Evolutionary conservation across 2,113 vertebrate species (phyloP).

Genomic region (Mugil cephalus): DNA sequence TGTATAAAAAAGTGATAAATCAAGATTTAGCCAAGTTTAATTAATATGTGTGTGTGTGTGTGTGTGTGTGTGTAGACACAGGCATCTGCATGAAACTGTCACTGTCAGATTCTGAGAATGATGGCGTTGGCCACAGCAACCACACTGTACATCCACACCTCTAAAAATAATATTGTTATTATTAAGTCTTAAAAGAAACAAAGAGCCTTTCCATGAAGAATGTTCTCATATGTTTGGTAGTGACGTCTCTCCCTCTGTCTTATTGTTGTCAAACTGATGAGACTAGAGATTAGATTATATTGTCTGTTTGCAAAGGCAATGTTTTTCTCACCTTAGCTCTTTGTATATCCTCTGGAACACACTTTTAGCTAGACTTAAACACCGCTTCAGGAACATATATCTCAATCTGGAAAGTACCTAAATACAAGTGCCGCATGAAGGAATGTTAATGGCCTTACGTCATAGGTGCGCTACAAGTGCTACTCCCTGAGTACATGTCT

Average conservation of each 20-base stretch:
- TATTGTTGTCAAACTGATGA: slow-evolving; percentile 1
- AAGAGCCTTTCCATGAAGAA: too few relatives aligned
- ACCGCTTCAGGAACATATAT: too few relatives aligned
- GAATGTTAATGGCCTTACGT: neutral
- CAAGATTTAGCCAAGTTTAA: neutral
- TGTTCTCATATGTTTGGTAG: too few relatives aligned
- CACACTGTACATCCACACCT: neutral
- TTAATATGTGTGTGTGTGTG: too few relatives aligned
- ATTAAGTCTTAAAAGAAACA: too few relatives aligned
- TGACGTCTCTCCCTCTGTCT: neutral
- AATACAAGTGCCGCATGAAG: slow-evolving; percentile 1
- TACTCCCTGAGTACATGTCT: slow-evolving; percentile 9
- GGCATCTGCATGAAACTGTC: neutral
- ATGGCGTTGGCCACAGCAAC: neutral
- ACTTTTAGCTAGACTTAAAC: too few relatives aligned
- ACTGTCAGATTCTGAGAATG: neutral
- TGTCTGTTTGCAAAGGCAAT: slow-evolving; percentile 1
- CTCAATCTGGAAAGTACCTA: neutral
- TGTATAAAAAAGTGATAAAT: slow-evolving; percentile 14
- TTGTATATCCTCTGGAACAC: neutral
- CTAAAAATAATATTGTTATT: too few relatives aligned
- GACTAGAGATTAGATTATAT: slow-evolving; percentile 23
- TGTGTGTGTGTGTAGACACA: too few relatives aligned
- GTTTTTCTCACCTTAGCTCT: neutral
- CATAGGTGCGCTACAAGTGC: neutral